Conservation (phyloP, 1,140 invertebrate genomes). For the Sipha flava region DNA sequence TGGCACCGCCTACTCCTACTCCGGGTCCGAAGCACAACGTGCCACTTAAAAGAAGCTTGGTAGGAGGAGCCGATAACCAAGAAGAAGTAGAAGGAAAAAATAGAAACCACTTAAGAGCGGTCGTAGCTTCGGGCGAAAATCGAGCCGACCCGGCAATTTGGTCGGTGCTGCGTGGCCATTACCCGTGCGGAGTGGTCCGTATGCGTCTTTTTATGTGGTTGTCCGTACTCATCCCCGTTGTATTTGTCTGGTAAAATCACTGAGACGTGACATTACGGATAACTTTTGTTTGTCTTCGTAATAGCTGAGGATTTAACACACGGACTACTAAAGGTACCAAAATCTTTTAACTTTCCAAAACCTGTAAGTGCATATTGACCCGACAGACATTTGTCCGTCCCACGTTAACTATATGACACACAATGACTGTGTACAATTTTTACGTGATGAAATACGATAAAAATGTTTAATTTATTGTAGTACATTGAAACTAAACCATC, state of each 20-base stretch:
- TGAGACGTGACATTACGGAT: slow-evolving; percentile 4
- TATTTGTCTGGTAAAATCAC: slow-evolving; percentile 11
- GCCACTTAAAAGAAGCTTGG: slow-evolving; percentile 21
- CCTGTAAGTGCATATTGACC: background rate
- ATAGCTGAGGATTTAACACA: background rate
- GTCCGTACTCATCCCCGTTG: slow-evolving; percentile 6
- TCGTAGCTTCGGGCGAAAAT: slow-evolving; percentile 24
- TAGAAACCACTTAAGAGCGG: slow-evolving; percentile 29
- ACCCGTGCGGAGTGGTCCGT: slow-evolving; percentile 5
- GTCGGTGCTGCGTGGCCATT: slow-evolving; percentile 22
- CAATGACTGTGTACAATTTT: background rate
- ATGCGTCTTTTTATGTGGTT: background rate
- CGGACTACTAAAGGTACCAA: background rate
- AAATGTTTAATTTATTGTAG: no score
- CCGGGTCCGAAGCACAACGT: background rate
- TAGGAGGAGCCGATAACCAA: background rate
- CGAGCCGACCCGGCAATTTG: slow-evolving; percentile 22
- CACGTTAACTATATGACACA: background rate
- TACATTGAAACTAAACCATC: no score
- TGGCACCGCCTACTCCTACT: slow-evolving; percentile 25
- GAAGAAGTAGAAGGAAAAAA: background rate
- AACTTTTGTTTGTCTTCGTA: slow-evolving; percentile 28
- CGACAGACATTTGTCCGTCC: background rate
- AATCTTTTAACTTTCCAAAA: background rate
- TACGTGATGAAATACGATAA: no score